Evolutionary conservation across 2,797 vertebrate genomes (phyloP), one percentile per base, ranked within the genome.

Genomic region (Enteromius fasciolatus): DNA sequence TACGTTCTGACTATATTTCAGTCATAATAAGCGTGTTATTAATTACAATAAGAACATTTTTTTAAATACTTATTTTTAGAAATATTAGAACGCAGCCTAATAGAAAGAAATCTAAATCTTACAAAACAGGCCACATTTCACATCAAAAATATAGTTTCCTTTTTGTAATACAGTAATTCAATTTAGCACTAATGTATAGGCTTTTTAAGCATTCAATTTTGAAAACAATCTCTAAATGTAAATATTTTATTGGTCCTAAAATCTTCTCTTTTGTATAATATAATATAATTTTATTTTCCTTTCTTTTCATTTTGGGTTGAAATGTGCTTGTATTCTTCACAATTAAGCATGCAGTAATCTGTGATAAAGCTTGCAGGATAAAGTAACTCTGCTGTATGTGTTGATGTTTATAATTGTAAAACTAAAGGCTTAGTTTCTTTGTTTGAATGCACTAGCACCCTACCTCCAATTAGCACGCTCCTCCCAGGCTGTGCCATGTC

Each of bases 391-490:
- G 25, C 18, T 50, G 48, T 57, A 57, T 12, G 3, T 5, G 4
- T 50, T 14, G 31, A 50, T 72, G 69, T 4, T 48, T 72, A 31
- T 72, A 72, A 31, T 12, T 72, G 25, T 10, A 78, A 36, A 48
- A 50, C 3, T 36, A 67, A 57, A 25, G 23, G 23, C 11, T 25
- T 59, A 59, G 11, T 14, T 59, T 59, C n/a, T 25, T 59, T 59
- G 54, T 59, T 25, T 69, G 25, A 69, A 59, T 33, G 33, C 25
- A 31, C 59, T 41, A 48, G 17, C 31, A 36, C 20, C 18, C 18
- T 80, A 97, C 96, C 96, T 94, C 95, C 96, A 85, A 96, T 96
- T 78, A 95, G 94, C 85, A 96, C 94, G 80, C 84, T 94, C 73
- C 89, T 93, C 10, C 94, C 95, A 36, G 95, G 95, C 87, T 93